phyloP scores from a whole-genome alignment of 2,797 vertebrate genomes.

The Pangasius sanitwongsei region DNA sequence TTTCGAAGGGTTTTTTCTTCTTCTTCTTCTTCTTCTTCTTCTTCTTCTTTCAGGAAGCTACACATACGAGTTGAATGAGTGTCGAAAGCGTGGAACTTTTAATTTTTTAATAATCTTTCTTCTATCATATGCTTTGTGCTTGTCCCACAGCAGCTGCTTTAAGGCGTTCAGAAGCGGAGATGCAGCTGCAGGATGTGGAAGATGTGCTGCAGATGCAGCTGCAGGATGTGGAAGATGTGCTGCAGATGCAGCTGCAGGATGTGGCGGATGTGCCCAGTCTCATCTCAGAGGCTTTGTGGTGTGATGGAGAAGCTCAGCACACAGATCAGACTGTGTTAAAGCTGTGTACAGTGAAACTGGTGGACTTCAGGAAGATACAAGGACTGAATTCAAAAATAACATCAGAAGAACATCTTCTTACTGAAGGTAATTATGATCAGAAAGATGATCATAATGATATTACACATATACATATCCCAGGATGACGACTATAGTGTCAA shows the following conservation, averaged over 20 bases:
- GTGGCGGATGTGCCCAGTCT: too few relatives aligned
- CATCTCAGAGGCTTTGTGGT: neutral
- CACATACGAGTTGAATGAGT: neutral
- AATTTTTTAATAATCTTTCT: neutral
- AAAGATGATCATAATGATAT: neutral
- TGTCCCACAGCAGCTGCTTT: neutral
- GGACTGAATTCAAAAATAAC: neutral
- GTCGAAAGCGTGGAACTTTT: neutral
- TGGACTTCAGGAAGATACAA: neutral
- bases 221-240: neutral
- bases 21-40: neutral
- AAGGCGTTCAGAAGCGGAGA: neutral
- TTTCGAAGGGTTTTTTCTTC: too few relatives aligned
- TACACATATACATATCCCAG: neutral
- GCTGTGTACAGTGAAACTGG: constrained; percentile 1
- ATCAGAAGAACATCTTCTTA: neutral
- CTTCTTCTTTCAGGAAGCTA: neutral
- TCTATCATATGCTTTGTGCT: neutral
- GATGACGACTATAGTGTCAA: neutral
- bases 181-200: neutral
- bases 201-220: neutral
- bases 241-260: neutral
- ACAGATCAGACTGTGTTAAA: neutral
- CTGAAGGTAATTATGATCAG: neutral
- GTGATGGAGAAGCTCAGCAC: neutral